Evolutionary conservation across 2,113 vertebrate genomes (phyloP).

Genomic region (Phyllopteryx taeniolatus): DNA sequence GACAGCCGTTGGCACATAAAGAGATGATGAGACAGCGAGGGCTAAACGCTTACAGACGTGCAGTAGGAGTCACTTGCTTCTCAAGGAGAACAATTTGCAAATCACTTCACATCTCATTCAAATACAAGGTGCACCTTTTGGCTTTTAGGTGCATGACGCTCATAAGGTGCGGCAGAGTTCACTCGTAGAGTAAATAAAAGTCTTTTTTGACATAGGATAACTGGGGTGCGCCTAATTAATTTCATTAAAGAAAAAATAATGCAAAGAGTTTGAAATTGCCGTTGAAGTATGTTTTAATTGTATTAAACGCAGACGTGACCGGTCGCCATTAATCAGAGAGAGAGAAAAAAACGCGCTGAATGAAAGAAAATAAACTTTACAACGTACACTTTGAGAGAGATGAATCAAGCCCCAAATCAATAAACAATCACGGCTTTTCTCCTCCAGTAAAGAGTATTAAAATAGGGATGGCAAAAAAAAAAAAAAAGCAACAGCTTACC

Average conservation of each 20-base stretch:
- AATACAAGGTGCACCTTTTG: constrained; percentile 21
- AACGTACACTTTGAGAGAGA: constrained; percentile 12
- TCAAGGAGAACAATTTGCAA: constrained; percentile 38
- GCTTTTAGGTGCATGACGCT: constrained; percentile 18
- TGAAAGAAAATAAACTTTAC: constrained; percentile 42
- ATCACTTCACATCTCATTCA: constrained; percentile 36
- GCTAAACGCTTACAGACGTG: constrained; percentile 67
- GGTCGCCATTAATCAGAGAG: background rate
- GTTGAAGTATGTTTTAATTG: background rate
- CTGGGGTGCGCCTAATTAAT: background rate
- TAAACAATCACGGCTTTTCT: background rate
- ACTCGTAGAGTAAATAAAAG: constrained; percentile 6
- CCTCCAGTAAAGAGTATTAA: background rate
- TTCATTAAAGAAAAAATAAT: background rate
- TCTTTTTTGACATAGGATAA: background rate
- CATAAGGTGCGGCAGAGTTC: background rate
- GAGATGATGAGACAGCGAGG: constrained; percentile 24
- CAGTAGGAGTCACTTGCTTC: constrained; percentile 44
- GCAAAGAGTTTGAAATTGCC: background rate
- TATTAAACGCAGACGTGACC: background rate
- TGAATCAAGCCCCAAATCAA: background rate
- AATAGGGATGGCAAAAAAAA: background rate
- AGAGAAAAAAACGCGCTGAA: background rate
- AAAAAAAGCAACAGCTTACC: constrained; percentile 57
- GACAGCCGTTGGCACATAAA: constrained; percentile 58